Percentiles rank a stretch among this genome's conserved stretches.
These are phyloP conservation scores for Enteromius fasciolatus DNA, from an alignment of 2,797 vertebrate genomes.

Conservation along the genomic window DNA sequence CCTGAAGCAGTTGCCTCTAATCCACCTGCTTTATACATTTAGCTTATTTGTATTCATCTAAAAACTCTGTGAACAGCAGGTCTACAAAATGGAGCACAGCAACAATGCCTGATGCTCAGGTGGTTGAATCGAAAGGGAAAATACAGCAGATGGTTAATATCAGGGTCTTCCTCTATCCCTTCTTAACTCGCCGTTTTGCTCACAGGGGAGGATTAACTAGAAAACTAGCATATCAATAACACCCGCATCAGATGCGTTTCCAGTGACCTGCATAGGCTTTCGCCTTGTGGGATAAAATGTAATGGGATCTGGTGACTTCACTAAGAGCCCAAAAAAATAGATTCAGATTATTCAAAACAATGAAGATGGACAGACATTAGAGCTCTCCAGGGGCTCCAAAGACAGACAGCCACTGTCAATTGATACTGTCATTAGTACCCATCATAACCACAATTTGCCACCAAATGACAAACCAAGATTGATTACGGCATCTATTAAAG, in stretches of 20 bases:
- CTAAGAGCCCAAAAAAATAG: neutral
- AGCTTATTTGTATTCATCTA: conserved; percentile 47
- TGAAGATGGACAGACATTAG: neutral
- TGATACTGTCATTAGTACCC: neutral
- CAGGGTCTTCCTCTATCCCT: conserved; percentile 24
- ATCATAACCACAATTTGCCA: neutral
- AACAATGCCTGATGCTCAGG: conserved; percentile 39
- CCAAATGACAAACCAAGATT: neutral
- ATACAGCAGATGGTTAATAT: conserved; percentile 27
- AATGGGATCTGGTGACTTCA: neutral
- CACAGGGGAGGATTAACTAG: conserved; percentile 19
- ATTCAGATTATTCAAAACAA: neutral
- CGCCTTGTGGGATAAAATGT: neutral
- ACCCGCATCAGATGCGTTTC: neutral
- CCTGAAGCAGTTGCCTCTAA: conserved; percentile 46
- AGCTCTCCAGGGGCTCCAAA: neutral
- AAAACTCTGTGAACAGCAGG: conserved; percentile 31
- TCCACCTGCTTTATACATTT: conserved; percentile 51
- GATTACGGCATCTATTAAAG: neutral
- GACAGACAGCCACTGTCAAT: neutral
- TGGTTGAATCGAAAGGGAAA: conserved; percentile 33
- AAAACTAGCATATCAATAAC: conserved; percentile 32
- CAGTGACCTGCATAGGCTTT: conserved; percentile 1
- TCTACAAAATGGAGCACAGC: conserved; percentile 35
- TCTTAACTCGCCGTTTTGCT: neutral